These are phyloP conservation scores for Trypoxylus dichotomus DNA, from an alignment of 1,140 invertebrate species.

Conservation along the genomic window DNA sequence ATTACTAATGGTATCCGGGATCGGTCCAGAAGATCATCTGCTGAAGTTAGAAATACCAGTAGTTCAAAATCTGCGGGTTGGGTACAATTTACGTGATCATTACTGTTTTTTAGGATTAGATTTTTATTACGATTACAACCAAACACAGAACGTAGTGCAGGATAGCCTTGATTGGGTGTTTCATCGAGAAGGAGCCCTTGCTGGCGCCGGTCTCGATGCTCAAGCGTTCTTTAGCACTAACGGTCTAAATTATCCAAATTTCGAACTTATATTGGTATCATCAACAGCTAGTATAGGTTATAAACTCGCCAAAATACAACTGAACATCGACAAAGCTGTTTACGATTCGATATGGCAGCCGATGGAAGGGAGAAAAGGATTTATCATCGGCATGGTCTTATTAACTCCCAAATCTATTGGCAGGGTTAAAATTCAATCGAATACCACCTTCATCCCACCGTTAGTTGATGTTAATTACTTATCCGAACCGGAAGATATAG, in stretches of 20 bases:
- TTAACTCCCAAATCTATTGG: conserved; percentile 72
- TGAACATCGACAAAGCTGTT: conserved; percentile 30
- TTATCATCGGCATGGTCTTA: conserved; percentile 62
- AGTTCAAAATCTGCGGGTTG: conserved; percentile 68
- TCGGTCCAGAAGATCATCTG: conserved; percentile 71
- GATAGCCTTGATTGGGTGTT: neutral
- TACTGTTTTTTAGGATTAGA: conserved; percentile 33
- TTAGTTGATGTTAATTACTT: conserved; percentile 68
- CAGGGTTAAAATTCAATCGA: conserved; percentile 58
- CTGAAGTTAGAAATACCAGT: conserved; percentile 60
- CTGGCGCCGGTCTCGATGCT: conserved; percentile 53
- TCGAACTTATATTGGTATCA: conserved; percentile 57
- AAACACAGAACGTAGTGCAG: neutral
- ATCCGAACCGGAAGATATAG: conserved; percentile 55
- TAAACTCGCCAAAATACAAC: conserved; percentile 20
- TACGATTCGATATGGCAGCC: conserved; percentile 35
- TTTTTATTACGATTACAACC: neutral
- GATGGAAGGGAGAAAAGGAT: conserved; percentile 26
- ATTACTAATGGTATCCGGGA: conserved; percentile 75
- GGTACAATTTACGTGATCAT: conserved; percentile 75
- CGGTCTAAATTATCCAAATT: conserved; percentile 57
- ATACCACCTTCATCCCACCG: conserved; percentile 65
- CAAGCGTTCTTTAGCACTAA: conserved; percentile 56
- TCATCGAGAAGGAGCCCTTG: neutral
- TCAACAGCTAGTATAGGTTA: neutral